Conservation (phyloP, 2,797 vertebrate species). For the Amblyopsis hoosieri region DNA sequence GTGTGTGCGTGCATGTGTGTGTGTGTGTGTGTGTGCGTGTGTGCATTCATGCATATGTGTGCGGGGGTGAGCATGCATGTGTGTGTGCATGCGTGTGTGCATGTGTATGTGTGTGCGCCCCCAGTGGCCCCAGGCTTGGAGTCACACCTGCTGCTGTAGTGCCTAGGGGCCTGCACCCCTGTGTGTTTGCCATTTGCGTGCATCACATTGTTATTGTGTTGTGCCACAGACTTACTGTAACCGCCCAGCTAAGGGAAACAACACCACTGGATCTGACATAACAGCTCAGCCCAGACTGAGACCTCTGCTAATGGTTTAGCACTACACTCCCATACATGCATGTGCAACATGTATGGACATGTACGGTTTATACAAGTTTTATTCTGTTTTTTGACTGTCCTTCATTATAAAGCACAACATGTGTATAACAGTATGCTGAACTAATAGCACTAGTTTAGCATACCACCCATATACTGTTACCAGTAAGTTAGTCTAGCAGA, state of each 20-base stretch:
- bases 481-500: too few species aligned
- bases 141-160: conserved; percentile 64
- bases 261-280: background rate
- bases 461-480: too few species aligned
- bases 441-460: too few species aligned
- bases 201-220: conserved; percentile 51
- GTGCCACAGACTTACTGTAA: conserved; percentile 53
- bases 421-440: too few species aligned
- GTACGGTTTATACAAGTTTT: conserved; percentile 6
- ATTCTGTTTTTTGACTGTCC: too few species aligned
- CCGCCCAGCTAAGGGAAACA: conserved; percentile 10
- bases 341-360: too few species aligned
- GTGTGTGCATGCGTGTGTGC: conserved; percentile 1
- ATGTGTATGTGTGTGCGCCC: background rate
- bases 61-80: too few species aligned
- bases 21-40: background rate
- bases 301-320: background rate
- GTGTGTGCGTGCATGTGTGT: background rate
- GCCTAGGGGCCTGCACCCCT: conserved; percentile 50
- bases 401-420: too few species aligned
- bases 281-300: background rate
- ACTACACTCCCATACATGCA: background rate
- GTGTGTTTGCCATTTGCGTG: conserved; percentile 36
- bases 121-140: conserved; percentile 49
- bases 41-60: background rate